Percentiles rank a stretch among this genome's conserved stretches.
phyloP scores from a whole-genome alignment of 1,140 invertebrate genomes.

The Gyrodactylus salaris region DNA sequence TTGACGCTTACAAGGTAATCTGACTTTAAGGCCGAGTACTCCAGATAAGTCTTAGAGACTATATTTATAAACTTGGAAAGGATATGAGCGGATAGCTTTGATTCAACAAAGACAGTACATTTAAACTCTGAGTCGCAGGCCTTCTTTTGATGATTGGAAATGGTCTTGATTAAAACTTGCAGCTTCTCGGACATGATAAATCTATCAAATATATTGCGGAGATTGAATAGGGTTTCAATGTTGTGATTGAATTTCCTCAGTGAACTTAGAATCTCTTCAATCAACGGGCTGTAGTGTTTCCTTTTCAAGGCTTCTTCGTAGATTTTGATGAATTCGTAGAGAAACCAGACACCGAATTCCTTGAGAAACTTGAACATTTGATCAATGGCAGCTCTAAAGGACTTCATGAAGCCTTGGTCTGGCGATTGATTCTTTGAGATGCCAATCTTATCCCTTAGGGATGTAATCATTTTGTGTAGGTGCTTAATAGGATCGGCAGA shows the following conservation, averaged over 20 bases:
- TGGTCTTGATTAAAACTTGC: too few relatives aligned
- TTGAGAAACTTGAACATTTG: background rate
- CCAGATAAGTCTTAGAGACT: background rate
- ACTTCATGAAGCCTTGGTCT: background rate
- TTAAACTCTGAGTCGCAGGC: background rate
- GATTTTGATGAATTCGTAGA: background rate
- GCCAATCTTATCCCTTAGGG: background rate
- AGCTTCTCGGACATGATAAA: too few relatives aligned
- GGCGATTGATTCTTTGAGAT: too few relatives aligned
- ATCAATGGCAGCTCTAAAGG: background rate
- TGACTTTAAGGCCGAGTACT: too few relatives aligned
- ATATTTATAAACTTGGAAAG: background rate
- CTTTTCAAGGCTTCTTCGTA: background rate
- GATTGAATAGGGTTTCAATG: too few relatives aligned
- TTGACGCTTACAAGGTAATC: background rate
- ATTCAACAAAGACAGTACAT: background rate
- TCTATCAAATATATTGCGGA: too few relatives aligned
- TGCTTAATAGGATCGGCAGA: background rate
- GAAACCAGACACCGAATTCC: background rate
- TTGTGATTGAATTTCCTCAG: too few relatives aligned
- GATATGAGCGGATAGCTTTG: background rate
- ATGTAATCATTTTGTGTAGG: background rate
- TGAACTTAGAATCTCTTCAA: too few relatives aligned
- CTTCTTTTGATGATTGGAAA: background rate
- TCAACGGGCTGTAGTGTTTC: too few relatives aligned